phyloP scores from a whole-genome alignment of 2,113 vertebrate species.

The Tenrec ecaudatus region DNA sequence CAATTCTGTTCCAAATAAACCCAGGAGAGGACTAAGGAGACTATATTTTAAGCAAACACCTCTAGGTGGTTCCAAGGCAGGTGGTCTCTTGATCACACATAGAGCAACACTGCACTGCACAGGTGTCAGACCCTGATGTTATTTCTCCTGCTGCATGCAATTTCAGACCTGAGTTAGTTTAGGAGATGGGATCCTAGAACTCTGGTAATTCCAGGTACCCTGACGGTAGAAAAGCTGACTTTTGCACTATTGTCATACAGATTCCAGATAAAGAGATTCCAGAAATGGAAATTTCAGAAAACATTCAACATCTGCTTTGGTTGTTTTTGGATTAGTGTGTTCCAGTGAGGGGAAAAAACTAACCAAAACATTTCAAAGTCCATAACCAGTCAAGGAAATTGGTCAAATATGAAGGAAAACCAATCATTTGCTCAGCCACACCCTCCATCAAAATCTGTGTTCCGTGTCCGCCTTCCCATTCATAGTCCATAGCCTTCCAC shows the following conservation, averaged over 20 bases:
- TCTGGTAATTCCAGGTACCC: not conserved
- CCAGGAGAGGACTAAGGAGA: not conserved
- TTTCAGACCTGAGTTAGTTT: slow-evolving; percentile 23
- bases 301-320: not conserved
- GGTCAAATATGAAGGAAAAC: not conserved
- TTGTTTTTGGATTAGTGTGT: slow-evolving; percentile 7
- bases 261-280: not conserved
- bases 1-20: not conserved
- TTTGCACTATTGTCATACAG: not conserved
- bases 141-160: not conserved
- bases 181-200: not conserved
- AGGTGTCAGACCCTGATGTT: not conserved
- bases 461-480: not conserved
- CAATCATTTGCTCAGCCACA: not conserved
- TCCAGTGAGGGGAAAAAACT: slow-evolving; percentile 33
- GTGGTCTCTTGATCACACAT: not conserved
- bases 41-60: not conserved
- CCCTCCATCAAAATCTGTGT: not conserved
- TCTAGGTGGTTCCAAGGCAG: not conserved
- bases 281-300: slow-evolving; percentile 13
- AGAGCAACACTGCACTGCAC: not conserved
- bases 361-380: slow-evolving; percentile 49
- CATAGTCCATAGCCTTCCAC: not conserved
- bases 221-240: not conserved
- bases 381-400: slow-evolving; percentile 6